Evolutionary conservation across 2,113 vertebrate genomes (phyloP).

Genomic region (Limnothrissa miodon): DNA sequence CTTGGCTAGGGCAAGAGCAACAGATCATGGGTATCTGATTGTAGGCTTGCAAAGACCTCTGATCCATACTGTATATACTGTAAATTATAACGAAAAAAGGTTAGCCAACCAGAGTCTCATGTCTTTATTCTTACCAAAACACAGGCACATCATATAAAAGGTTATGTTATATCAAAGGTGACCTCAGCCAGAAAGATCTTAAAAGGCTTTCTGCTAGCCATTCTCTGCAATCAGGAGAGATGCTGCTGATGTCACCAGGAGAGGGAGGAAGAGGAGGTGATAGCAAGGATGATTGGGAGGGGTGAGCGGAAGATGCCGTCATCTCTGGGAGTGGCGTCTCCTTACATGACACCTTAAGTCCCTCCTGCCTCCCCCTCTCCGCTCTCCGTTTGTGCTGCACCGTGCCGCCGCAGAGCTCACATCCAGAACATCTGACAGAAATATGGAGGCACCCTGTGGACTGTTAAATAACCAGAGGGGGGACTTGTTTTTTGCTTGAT

Average conservation of each 20-base stretch:
- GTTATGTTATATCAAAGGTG: neutral
- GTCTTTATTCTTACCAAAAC: neutral
- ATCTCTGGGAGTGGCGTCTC: neutral
- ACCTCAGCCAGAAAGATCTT: neutral
- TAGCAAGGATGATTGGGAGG: neutral
- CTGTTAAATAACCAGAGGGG: neutral
- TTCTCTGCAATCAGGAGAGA: neutral
- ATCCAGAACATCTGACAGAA: conserved; percentile 9
- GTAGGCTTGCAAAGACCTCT: neutral
- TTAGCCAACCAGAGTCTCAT: neutral
- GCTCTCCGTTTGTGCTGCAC: neutral
- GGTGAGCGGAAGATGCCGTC: neutral
- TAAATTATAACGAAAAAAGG: neutral
- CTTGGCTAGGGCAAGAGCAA: neutral
- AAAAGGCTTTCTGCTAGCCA: neutral
- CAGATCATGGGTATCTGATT: neutral
- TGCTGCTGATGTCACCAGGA: conserved; percentile 2
- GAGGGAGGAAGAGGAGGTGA: neutral
- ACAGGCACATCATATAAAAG: neutral
- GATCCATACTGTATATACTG: neutral
- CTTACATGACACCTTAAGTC: conserved; percentile 13
- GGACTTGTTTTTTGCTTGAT: neutral
- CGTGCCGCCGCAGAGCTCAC: neutral
- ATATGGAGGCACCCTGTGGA: neutral
- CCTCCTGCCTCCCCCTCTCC: neutral